Conservation (phyloP, 2,797 vertebrate genomes). For the Tachyglossus aculeatus region DNA sequence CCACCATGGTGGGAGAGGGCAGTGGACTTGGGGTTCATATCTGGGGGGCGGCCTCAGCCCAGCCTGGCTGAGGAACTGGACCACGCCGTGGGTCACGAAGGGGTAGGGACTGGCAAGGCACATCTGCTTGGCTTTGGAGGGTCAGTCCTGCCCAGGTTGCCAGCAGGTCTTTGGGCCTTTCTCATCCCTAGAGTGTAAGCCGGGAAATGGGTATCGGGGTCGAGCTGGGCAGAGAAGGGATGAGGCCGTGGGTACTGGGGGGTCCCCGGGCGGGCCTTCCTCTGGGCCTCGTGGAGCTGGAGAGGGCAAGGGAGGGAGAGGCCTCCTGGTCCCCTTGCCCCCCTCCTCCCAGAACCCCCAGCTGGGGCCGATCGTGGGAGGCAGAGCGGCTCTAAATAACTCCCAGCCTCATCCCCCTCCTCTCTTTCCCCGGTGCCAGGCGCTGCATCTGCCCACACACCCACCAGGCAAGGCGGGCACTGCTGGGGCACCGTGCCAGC, state of each 20-base stretch:
- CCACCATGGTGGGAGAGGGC: too few relatives aligned
- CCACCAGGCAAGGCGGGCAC: conserved; percentile 61
- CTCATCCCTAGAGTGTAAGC: conserved; percentile 17
- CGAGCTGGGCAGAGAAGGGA: too few relatives aligned
- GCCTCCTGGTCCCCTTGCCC: not conserved
- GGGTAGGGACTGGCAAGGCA: conserved; percentile 36
- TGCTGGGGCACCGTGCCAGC: conserved; percentile 55
- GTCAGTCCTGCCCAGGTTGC: conserved; percentile 51
- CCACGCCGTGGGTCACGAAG: conserved; percentile 35
- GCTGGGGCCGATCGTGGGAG: conserved; percentile 62
- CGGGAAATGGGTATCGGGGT: too few relatives aligned
- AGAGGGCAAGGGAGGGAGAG: not conserved
- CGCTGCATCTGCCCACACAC: conserved; percentile 62
- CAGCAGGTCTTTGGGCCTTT: conserved; percentile 38
- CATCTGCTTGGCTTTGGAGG: conserved; percentile 32
- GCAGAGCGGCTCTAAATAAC: conserved; percentile 68
- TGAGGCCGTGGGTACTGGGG: too few relatives aligned
- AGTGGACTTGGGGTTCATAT: too few relatives aligned
- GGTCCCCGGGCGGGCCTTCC: too few relatives aligned
- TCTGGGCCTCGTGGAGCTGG: too few relatives aligned
- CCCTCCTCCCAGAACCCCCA: conserved; percentile 46
- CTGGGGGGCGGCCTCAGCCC: too few relatives aligned
- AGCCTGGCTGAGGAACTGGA: too few relatives aligned
- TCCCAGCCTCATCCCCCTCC: conserved; percentile 64
- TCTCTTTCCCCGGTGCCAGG: conserved; percentile 63